phyloP scores from a whole-genome alignment of 2,113 vertebrate genomes.

The Gracilinanus agilis region DNA sequence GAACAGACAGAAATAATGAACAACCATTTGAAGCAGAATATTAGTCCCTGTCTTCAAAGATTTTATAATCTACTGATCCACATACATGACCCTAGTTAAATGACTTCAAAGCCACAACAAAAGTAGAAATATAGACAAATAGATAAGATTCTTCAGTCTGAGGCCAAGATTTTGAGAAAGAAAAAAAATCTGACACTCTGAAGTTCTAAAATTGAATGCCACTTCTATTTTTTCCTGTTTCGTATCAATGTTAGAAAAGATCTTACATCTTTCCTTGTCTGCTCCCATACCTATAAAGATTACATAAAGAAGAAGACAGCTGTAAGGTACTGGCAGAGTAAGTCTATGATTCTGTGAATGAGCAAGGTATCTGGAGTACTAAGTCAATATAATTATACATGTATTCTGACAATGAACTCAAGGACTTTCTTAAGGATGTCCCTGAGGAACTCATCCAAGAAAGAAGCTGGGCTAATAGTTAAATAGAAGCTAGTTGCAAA shows the following conservation, averaged over 20 bases:
- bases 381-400: not conserved
- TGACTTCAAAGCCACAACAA: not conserved
- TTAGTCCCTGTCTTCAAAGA: not conserved
- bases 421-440: not conserved
- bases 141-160: not conserved
- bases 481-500: not conserved
- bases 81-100: not conserved
- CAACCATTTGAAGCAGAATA: not conserved
- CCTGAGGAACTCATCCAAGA: not conserved
- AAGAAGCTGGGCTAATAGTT: not conserved
- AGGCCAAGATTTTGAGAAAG: not conserved
- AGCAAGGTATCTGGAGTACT: not conserved
- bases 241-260: not conserved
- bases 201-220: constrained; percentile 28
- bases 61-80: not conserved
- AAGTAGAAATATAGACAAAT: not conserved
- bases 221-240: constrained; percentile 18
- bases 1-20: not conserved
- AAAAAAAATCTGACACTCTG: not conserved
- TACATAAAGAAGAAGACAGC: not conserved
- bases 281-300: not conserved
- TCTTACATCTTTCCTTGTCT: not conserved
- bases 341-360: not conserved
- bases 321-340: not conserved
- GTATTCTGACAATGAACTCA: not conserved